Conservation (phyloP, 2,113 vertebrate genomes). For the Dissostichus mawsoni region DNA sequence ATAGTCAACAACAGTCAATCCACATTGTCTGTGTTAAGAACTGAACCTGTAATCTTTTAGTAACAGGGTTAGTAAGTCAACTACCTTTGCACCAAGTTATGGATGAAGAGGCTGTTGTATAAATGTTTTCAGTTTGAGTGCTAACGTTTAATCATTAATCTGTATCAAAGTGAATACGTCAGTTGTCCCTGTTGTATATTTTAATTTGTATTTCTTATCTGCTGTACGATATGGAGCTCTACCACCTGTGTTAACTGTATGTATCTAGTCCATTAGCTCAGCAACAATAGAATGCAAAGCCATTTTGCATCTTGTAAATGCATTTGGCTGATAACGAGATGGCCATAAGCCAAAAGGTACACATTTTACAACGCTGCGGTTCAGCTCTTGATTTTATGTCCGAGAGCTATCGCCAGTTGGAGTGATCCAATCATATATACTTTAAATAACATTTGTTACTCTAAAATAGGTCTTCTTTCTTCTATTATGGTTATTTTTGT, state of each 20-base stretch:
- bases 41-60: neutral
- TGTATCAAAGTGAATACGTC: neutral
- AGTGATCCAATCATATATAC: neutral
- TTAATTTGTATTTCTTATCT: neutral
- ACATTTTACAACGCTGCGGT: neutral
- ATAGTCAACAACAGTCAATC: too few relatives aligned
- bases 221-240: too few relatives aligned
- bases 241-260: neutral
- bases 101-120: neutral
- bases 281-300: neutral
- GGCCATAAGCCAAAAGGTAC: neutral
- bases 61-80: neutral
- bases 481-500: neutral
- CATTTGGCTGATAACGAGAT: neutral
- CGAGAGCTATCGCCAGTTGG: too few relatives aligned
- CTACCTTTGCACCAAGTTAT: too few relatives aligned
- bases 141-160: constrained; percentile 36
- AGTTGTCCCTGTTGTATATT: neutral
- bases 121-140: neutral
- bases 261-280: too few relatives aligned
- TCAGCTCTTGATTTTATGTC: neutral
- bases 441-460: neutral
- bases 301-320: neutral
- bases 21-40: neutral
- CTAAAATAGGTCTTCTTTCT: neutral